Conservation (phyloP, 2,888 invertebrate genomes). For the Apodemia zela region DNA sequence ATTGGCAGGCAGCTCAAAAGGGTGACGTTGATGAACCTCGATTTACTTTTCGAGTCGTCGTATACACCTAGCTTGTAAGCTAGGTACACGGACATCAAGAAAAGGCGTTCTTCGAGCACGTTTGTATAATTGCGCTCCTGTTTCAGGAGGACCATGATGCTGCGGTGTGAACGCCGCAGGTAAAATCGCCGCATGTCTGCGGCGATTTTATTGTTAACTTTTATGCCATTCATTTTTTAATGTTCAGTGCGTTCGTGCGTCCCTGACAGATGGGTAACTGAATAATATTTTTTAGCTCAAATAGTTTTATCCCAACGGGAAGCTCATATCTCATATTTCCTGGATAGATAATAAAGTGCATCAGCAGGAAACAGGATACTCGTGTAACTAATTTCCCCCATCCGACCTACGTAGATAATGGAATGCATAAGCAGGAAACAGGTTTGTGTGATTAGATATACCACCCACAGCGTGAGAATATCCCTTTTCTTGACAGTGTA, state of each 20-base stretch:
- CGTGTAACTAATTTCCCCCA: no score
- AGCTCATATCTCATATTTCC: constrained; percentile 2
- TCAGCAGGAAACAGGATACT: no score
- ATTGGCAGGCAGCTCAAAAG: constrained; percentile 12
- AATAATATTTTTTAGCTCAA: no score
- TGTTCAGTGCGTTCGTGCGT: no score
- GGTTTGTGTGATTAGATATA: neutral
- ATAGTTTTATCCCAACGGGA: neutral
- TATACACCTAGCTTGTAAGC: neutral
- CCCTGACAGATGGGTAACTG: no score
- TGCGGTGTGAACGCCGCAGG: neutral
- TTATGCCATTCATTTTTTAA: no score
- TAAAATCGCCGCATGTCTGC: no score
- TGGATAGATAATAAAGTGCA: neutral
- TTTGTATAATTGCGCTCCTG: constrained; percentile 1
- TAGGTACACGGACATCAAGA: neutral
- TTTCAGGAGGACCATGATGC: neutral
- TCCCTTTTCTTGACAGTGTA: no score
- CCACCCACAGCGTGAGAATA: no score
- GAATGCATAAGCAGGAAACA: neutral
- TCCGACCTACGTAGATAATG: no score
- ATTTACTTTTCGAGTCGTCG: neutral
- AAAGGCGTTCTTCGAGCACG: neutral
- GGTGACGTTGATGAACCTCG: constrained; percentile 1
- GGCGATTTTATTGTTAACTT: no score